Evolutionary conservation across 1,140 invertebrate species (phyloP), one percentile per base, ranked within the genome.

Genomic region (Penaeus japonicus): DNA sequence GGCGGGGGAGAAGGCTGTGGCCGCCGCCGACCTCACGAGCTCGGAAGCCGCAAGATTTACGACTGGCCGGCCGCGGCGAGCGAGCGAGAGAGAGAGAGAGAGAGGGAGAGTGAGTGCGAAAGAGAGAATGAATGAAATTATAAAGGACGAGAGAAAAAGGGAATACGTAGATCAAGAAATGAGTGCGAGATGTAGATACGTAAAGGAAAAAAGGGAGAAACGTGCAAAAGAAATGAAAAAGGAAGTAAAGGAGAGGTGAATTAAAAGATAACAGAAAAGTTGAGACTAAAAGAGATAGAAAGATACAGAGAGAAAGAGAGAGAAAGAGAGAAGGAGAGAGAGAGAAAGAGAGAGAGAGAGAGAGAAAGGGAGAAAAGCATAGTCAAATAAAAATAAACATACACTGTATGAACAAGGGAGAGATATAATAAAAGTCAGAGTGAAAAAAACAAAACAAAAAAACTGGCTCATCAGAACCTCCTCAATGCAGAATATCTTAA

Each of bases 71-170:
- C 35, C 18, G 75, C 35, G 24, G 2, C 10, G 32, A 10, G 75
- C 10, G 75, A 78, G 75, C 27, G 24, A 78, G 75, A 35, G 75
- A 78, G 75, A 78, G 75, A 78, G 75, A 78, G 75, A 78, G 75
- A 78, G 75, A 78, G 75, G 73, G 73, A 75, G 18, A 75, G 73
- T 15, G 24, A 30, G 2, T 24, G 24, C 1, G 75, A 78, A 12
- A 39, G 24, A 78, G 27, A 78, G 27, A 78, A n/a, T 30, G 75
- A 78, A 35, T 30, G 75, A 78, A 35, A 39, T 22, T 30, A 35
- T 30, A 35, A 78, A n/a, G 35, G 32, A 1, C 24, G 18, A 32
- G 73, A 77, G 30, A 24, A 32, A n/a, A 77, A 77, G 35, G 35
- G 32, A 77, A 32, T 77, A 7, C 15, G 5, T 15, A 47, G 10